Evolutionary conservation across 2,797 vertebrate species (phyloP).

Genomic region (Macropus fuliginosus): DNA sequence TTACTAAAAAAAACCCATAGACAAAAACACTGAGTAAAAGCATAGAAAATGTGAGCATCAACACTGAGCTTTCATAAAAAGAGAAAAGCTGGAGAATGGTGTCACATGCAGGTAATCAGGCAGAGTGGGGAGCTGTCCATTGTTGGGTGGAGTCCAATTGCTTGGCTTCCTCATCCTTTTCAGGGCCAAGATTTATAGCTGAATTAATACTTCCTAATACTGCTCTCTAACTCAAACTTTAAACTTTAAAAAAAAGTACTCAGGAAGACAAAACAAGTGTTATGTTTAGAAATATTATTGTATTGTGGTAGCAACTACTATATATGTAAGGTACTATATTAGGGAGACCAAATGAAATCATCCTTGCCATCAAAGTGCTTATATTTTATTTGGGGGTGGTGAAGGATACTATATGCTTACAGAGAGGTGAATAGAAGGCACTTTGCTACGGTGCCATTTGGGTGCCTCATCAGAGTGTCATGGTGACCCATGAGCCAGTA

Average conservation of each 20-base stretch:
- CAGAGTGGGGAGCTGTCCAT: not conserved
- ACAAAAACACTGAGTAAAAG: slow-evolving; percentile 59
- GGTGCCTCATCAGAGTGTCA: not conserved
- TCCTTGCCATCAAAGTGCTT: not conserved
- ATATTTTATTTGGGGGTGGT: not conserved
- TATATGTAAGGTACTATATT: not conserved
- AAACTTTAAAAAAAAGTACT: not conserved
- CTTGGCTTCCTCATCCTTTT: not conserved
- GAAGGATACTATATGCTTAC: not conserved
- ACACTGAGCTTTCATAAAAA: not conserved
- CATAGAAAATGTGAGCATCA: slow-evolving; percentile 17
- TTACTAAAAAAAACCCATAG: slow-evolving; percentile 76
- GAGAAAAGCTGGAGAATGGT: slow-evolving; percentile 6
- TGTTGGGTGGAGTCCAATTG: not conserved
- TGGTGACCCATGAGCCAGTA: too few relatives aligned
- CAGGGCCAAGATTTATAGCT: not conserved
- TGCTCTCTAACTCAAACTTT: not conserved
- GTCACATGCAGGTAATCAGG: slow-evolving; percentile 6
- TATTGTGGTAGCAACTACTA: not conserved
- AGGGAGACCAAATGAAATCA: not conserved
- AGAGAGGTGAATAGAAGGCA: not conserved
- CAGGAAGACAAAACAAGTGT: not conserved
- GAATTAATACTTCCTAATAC: not conserved
- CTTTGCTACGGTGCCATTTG: not conserved
- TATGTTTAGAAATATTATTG: not conserved